Base-by-base conservation (phyloP, 2,113 vertebrate species). In the Microcebus jonahi region DNA sequence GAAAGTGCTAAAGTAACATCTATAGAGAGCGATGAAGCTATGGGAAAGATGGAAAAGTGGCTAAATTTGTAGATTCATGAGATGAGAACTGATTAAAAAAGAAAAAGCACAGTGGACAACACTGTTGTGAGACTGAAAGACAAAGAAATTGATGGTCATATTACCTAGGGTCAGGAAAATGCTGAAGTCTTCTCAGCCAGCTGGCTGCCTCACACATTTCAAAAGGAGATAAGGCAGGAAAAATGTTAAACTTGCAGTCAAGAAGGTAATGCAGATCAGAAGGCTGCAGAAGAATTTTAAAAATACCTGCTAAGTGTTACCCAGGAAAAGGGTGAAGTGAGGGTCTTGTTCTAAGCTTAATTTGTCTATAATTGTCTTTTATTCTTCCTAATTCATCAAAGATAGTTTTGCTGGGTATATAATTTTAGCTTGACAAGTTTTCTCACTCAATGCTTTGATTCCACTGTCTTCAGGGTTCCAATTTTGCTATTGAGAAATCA, bases 381-480 rank as follows among this genome's bases (percentile, higher is more conserved):
- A 70, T 14, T 85, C 25, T 81, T 70, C 31, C 17, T 65, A 65
- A 70, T n/a, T 71, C 73, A 82, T 88, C 70, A 85, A 50, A 91
- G 53, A 45, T 70, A 91, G 61, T 92, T 97, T 97, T 94, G 42
- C 53, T 95, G 83, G 73, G 39, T 85, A 82, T 86, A 89, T 29
- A 39, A 71, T 42, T 93, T 84, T 86, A 73, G 12, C 12, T 39
- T 45, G 13, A 68, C 13, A 71, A 11, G 80, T 61, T 67, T 83
- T 53, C 55, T 80, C 25, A 73, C 29, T 91, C 34, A 34, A n/a
- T 70, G 59, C 61, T 89, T 82, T 82, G 34, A 75, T 91, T 82
- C 23, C 39, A 67, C 4, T 76, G 34, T 50, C 61, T 81, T 57
- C 12, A 71, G 53, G 9, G 3, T 76, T 81, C 79, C 15, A 31